These are phyloP conservation scores for Cantharis lateralis DNA, from an alignment of 2,888 invertebrate species.

Conservation along the genomic window DNA sequence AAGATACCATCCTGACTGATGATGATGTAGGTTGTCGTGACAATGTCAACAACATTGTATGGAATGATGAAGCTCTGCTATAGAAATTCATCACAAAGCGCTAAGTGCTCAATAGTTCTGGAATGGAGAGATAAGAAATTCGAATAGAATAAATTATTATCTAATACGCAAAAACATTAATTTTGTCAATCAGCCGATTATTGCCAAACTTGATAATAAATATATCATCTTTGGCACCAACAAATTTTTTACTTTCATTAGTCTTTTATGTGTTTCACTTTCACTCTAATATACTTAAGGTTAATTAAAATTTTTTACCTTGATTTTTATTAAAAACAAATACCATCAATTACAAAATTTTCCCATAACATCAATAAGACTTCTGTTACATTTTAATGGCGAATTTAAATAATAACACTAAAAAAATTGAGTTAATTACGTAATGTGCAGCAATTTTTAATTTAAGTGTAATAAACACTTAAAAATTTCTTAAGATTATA, in stretches of 20 bases:
- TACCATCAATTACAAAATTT: neutral
- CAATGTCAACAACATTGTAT: neutral
- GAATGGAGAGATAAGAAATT: neutral
- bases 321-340: neutral
- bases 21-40: neutral
- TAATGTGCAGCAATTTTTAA: neutral
- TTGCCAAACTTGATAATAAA: neutral
- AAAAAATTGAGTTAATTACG: neutral
- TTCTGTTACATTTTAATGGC: neutral
- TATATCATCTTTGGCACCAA: neutral
- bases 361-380: neutral
- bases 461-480: neutral
- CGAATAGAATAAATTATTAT: neutral
- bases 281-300: neutral
- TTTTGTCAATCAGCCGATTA: neutral
- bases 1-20: neutral
- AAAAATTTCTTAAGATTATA: neutral
- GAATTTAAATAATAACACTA: neutral
- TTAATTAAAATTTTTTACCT: neutral
- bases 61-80: neutral
- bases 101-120: neutral
- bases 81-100: neutral
- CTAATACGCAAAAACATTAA: neutral
- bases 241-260: slow-evolving; percentile 1
- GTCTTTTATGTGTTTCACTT: slow-evolving; percentile 1